phyloP scores from a whole-genome alignment of 2,113 vertebrate genomes.

The Noctilio leporinus region DNA sequence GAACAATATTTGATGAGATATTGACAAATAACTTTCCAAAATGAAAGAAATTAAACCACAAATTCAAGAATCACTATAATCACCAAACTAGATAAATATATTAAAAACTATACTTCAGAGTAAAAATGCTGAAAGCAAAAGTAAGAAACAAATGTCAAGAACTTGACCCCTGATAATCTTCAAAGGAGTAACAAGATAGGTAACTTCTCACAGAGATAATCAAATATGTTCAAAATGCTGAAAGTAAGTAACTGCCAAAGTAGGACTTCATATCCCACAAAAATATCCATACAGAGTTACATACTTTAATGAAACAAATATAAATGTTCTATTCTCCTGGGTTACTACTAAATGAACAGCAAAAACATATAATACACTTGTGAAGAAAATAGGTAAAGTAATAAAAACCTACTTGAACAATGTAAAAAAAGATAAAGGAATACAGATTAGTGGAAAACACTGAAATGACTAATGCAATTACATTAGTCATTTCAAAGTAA shows the following conservation, averaged over 20 bases:
- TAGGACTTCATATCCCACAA: neutral
- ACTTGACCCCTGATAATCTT: neutral
- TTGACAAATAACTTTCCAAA: neutral
- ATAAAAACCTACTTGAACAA: neutral
- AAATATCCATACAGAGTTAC: neutral
- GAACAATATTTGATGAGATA: neutral
- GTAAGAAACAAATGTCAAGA: neutral
- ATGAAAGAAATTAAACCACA: neutral
- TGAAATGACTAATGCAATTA: neutral
- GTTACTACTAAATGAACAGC: neutral
- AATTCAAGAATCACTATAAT: neutral
- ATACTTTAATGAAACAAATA: neutral
- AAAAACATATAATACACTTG: neutral
- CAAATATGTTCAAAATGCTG: neutral
- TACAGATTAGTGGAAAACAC: neutral
- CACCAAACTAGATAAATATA: neutral
- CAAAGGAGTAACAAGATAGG: neutral
- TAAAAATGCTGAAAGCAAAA: neutral
- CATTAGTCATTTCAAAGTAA: too few relatives aligned
- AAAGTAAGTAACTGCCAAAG: neutral
- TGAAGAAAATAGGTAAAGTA: neutral
- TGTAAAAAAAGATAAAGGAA: neutral
- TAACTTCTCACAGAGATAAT: neutral
- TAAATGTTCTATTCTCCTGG: neutral
- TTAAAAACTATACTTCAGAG: neutral